phyloP scores from a whole-genome alignment of 2,113 vertebrate species.

The Zosterops pallidus region DNA sequence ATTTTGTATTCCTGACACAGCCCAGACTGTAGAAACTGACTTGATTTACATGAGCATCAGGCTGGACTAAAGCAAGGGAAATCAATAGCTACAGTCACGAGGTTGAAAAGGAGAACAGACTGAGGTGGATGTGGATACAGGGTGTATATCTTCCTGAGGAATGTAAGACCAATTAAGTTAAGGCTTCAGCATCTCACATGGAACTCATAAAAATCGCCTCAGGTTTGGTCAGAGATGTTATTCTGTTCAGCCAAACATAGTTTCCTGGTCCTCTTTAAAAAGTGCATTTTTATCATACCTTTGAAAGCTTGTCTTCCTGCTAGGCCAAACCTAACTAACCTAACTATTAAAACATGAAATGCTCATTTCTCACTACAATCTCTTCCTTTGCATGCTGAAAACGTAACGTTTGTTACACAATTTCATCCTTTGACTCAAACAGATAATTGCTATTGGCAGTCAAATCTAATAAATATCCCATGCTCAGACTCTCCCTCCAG shows the following conservation, averaged over 20 bases:
- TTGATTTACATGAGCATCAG: background rate
- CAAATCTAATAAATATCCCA: background rate
- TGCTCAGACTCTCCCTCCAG: background rate
- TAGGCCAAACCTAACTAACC: background rate
- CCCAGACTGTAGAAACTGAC: background rate
- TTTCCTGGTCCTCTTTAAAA: background rate
- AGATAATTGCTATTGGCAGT: background rate
- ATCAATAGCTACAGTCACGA: background rate
- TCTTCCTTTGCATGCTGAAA: background rate
- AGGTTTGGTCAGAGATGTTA: background rate
- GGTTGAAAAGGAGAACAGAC: background rate
- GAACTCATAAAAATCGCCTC: slow-evolving; percentile 10
- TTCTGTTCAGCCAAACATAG: background rate
- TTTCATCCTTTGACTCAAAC: background rate
- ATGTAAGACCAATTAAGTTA: background rate
- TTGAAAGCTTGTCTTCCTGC: background rate
- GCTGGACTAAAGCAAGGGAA: background rate
- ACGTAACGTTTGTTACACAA: background rate
- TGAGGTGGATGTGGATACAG: background rate
- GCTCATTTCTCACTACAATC: background rate
- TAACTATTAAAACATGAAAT: background rate
- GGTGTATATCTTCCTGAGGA: background rate
- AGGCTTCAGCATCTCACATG: background rate
- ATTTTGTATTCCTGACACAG: background rate
- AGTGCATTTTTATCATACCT: background rate